These are phyloP conservation scores for Imbricaverruca yamaguchii DNA, from an alignment of 2,888 invertebrate species.

Conservation along the genomic window DNA sequence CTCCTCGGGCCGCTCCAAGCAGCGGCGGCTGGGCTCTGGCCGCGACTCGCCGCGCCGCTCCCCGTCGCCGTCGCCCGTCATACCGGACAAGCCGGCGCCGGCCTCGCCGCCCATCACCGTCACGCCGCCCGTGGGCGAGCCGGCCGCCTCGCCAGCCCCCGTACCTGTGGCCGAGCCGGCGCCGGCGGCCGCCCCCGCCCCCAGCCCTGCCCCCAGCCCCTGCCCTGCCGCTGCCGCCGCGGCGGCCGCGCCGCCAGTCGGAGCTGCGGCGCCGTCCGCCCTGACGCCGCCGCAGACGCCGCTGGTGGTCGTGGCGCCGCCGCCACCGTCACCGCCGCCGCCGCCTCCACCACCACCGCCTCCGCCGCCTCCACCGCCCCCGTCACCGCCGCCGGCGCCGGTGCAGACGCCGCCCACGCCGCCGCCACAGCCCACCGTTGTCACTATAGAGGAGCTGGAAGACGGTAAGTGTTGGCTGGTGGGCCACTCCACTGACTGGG, in stretches of 20 bases:
- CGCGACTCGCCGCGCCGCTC: background rate
- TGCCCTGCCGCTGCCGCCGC: constrained; percentile 28
- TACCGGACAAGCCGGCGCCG: constrained; percentile 35
- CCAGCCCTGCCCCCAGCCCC: background rate
- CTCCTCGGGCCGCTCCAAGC: background rate
- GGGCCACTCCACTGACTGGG: no score
- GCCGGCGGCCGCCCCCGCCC: no score
- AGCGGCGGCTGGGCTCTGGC: background rate
- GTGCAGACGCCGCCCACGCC: constrained; percentile 36
- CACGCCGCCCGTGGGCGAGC: constrained; percentile 9
- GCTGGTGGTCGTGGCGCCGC: background rate
- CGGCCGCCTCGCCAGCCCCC: constrained; percentile 31
- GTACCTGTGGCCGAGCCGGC: constrained; percentile 17
- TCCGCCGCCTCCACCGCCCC: constrained; percentile 23
- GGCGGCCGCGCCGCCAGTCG: constrained; percentile 19
- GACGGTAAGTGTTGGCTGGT: background rate
- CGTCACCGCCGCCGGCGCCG: constrained; percentile 38
- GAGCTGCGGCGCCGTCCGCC: background rate
- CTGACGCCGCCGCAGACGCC: background rate
- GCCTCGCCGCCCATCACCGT: constrained; percentile 29
- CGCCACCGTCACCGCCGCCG: constrained; percentile 11
- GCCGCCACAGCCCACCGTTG: constrained; percentile 8
- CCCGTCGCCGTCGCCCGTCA: constrained; percentile 40
- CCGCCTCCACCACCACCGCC: constrained; percentile 46
- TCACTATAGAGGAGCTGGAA: background rate